Evolutionary conservation across 2,888 invertebrate species (phyloP).

Genomic region (Helobdella robusta): DNA sequence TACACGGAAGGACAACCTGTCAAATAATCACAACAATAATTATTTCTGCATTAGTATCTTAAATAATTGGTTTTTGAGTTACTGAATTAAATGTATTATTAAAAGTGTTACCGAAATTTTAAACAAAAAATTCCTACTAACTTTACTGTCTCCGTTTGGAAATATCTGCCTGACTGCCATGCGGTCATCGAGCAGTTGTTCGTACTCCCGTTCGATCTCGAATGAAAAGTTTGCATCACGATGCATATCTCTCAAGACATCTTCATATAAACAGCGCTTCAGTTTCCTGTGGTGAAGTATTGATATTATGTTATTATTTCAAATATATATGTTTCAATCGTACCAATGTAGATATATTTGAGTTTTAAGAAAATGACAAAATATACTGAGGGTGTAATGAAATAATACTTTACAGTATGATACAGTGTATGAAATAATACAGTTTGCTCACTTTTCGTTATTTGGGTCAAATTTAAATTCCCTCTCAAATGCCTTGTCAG

Average conservation of each 20-base stretch:
- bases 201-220: slow-evolving; percentile 91
- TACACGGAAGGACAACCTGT: slow-evolving; percentile 85
- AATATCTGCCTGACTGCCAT: slow-evolving; percentile 80
- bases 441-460: slow-evolving; percentile 69
- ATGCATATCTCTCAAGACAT: slow-evolving; percentile 82
- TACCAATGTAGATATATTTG: background rate
- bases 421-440: too few relatives aligned
- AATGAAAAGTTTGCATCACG: slow-evolving; percentile 82
- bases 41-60: too few relatives aligned
- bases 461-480: slow-evolving; percentile 85
- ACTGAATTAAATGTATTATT: too few relatives aligned
- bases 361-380: background rate
- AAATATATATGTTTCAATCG: background rate
- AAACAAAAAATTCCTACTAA: too few relatives aligned
- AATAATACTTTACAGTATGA: background rate
- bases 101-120: too few relatives aligned
- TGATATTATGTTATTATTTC: too few relatives aligned
- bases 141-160: slow-evolving; percentile 88
- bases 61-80: too few relatives aligned
- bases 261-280: slow-evolving; percentile 79
- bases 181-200: slow-evolving; percentile 77
- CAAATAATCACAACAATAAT: slow-evolving; percentile 51
- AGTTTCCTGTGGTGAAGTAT: slow-evolving; percentile 64
- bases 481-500: slow-evolving; percentile 86
- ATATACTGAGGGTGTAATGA: background rate